Base-by-base conservation (phyloP, 2,888 invertebrate species). In the Hydriomena furcata region DNA sequence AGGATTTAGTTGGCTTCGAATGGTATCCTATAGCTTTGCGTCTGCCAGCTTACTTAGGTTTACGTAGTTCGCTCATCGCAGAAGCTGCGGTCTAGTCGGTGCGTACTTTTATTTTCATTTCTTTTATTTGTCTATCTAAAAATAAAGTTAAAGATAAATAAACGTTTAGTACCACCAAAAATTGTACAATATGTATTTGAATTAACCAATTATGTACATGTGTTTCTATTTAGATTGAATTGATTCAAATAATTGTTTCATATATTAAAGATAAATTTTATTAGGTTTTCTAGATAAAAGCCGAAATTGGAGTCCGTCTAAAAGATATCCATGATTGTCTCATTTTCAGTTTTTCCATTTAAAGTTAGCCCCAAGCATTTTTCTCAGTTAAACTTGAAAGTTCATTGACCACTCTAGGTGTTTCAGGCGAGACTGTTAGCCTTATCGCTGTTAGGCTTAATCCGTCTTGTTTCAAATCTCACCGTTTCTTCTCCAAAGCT, bases 381-480 rank as follows among this genome's bases (percentile, higher is more conserved):
- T 40, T 34, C 25, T 28, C 10, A 46, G 40, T 41, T 30, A 5
- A 45, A 17, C 20, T 10, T 4, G 21, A 21, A 10, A 10, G 48
- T 28, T 48, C 42, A 27, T 8, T 35, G 36, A 42, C 42, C 48
- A 20, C 36, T 21, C 30, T 5, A 42, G 48, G 42, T 49, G 48
- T 42, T 35, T 48, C 41, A 41, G 49, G 34, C 44, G 50, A 50
- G 42, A 43, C 49, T 34, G 40, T 21, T 25, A 12, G 49, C 49
- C 47, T 53, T 54, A 57, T 59, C 53, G 35, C n/a, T n/a, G n/a
- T n/a, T 32, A 48, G 34, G 43, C 45, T 52, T 53, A 50, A 52
- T 58, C 55, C 55, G 49, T 53, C 58, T 55, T 37, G 49, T 49
- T 51, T 58, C 56, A 44, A 57, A 53, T 58, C 54, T 46, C 41